Evolutionary conservation across 2,888 invertebrate genomes (phyloP).

Genomic region (Agrochola lychnidis): DNA sequence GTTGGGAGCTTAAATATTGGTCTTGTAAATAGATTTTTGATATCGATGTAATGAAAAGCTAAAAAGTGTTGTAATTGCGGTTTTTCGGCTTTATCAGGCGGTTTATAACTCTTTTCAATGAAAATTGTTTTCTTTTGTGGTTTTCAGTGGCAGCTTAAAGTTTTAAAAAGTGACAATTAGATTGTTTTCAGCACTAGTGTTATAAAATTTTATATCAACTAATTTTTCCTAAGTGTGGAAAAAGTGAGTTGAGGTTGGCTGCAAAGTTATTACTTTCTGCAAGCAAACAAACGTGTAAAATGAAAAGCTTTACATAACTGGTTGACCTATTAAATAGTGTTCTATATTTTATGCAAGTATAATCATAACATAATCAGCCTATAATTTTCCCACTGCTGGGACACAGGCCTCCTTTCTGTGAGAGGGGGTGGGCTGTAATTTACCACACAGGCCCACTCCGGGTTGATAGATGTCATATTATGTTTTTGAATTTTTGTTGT

Average conservation of each 20-base stretch:
- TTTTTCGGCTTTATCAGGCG: not conserved
- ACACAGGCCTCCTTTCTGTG: no score
- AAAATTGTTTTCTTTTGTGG: not conserved
- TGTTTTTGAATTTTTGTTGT: no score
- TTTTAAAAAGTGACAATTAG: not conserved
- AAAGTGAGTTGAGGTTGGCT: not conserved
- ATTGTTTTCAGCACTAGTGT: not conserved
- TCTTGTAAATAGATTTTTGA: constrained; percentile 43
- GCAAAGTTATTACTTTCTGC: not conserved
- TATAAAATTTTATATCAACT: not conserved
- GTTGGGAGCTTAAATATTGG: constrained; percentile 45
- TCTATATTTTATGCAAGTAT: not conserved
- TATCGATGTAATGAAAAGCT: not conserved
- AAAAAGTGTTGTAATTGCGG: not conserved
- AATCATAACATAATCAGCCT: no score
- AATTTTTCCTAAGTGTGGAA: not conserved
- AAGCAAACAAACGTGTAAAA: not conserved
- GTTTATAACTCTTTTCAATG: no score
- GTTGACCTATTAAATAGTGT: not conserved
- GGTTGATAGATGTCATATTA: no score
- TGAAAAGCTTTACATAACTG: not conserved
- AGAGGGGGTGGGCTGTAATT: no score
- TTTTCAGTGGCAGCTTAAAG: not conserved
- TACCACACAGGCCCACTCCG: no score
- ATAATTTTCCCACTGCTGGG: no score